phyloP scores from a whole-genome alignment of 2,888 invertebrate species.

The Lottia scabra region DNA sequence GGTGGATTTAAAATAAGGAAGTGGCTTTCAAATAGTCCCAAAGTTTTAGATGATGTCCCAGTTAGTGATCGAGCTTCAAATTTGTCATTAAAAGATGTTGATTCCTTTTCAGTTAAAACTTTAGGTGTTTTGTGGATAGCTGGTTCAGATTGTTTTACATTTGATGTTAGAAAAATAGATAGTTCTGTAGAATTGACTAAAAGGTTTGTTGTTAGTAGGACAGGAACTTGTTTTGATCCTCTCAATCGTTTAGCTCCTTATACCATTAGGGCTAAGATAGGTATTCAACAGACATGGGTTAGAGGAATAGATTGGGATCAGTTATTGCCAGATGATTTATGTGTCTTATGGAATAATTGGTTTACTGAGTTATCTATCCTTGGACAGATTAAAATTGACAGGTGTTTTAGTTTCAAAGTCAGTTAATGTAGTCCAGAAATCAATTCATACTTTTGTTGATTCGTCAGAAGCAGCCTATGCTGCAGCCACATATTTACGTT shows the following conservation, averaged over 20 bases:
- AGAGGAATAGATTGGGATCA: background rate
- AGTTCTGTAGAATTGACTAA: background rate
- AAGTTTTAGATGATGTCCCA: background rate
- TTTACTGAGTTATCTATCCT: background rate
- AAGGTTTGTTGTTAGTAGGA: background rate
- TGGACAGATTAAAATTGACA: background rate
- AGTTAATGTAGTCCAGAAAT: background rate
- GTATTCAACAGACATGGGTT: background rate
- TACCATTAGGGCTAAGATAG: too few species aligned
- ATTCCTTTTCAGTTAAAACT: background rate
- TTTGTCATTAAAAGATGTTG: background rate
- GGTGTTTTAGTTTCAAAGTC: background rate
- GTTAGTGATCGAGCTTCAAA: background rate
- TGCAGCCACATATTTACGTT: background rate
- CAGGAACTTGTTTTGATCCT: background rate
- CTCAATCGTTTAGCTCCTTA: too few species aligned
- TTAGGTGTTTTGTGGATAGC: background rate
- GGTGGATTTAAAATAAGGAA: background rate
- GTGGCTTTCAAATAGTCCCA: background rate
- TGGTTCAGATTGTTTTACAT: background rate
- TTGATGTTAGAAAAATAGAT: background rate
- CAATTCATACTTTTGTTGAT: background rate
- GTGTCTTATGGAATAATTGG: background rate
- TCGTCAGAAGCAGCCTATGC: background rate
- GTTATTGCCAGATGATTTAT: background rate